Conservation (phyloP, 1,140 invertebrate genomes). For the Cephus cinctus region DNA sequence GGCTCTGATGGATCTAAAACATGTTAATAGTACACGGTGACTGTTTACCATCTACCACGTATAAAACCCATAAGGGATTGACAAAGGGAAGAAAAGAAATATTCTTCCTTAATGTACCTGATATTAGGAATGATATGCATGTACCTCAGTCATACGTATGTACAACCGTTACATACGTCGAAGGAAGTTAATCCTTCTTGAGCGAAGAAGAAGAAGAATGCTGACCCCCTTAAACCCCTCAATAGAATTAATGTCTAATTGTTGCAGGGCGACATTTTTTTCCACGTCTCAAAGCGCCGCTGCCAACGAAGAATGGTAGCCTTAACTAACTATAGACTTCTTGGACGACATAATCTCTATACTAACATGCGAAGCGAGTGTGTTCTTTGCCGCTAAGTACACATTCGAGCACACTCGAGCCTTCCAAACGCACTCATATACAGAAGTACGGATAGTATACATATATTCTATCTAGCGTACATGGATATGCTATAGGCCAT, state of each 20-base stretch:
- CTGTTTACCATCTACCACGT: too few relatives aligned
- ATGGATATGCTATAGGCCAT: neutral
- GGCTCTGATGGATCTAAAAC: too few relatives aligned
- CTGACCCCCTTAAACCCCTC: constrained; percentile 6
- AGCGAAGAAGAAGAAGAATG: constrained; percentile 3
- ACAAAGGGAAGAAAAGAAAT: too few relatives aligned
- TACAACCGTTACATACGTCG: too few relatives aligned
- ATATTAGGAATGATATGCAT: too few relatives aligned
- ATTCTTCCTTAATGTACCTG: too few relatives aligned
- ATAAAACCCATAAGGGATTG: too few relatives aligned
- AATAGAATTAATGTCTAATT: constrained; percentile 44
- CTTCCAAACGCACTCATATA: neutral
- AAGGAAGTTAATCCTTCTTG: constrained; percentile 32
- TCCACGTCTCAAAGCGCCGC: constrained; percentile 21
- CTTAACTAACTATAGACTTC: constrained; percentile 44
- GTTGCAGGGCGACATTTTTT: constrained; percentile 17
- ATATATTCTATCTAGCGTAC: too few relatives aligned
- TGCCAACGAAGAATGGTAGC: constrained; percentile 31
- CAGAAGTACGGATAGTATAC: too few relatives aligned
- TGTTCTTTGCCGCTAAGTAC: constrained; percentile 40
- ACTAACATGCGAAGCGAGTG: constrained; percentile 31
- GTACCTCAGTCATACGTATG: too few relatives aligned
- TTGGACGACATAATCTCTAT: constrained; percentile 41
- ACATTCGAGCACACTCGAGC: constrained; percentile 28
- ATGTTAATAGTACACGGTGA: too few relatives aligned